These are phyloP conservation scores for Mamestra brassicae DNA, from an alignment of 2,888 invertebrate genomes.

Conservation along the genomic window DNA sequence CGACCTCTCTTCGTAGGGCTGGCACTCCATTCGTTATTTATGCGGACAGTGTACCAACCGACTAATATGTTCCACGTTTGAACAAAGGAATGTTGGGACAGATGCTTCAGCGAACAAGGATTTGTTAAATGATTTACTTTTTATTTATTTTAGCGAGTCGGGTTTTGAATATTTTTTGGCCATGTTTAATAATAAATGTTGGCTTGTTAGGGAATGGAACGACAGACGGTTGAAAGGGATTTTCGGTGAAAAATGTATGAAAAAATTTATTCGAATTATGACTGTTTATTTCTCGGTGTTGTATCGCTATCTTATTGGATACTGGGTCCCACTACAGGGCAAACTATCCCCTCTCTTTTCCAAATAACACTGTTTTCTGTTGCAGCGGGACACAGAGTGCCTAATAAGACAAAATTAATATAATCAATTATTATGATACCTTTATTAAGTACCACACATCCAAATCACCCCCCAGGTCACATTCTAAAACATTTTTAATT, in stretches of 20 bases:
- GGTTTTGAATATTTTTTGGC: conserved; percentile 16
- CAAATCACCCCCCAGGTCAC: background rate
- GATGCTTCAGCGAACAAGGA: conserved; percentile 24
- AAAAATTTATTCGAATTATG: background rate
- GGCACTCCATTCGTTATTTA: conserved; percentile 50
- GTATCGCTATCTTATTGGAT: too few relatives aligned
- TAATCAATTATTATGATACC: too few relatives aligned
- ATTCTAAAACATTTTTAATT: conserved; percentile 22
- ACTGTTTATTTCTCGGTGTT: background rate
- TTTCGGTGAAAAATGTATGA: background rate
- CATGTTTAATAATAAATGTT: conserved; percentile 7
- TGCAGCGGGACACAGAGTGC: background rate
- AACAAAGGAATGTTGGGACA: conserved; percentile 35
- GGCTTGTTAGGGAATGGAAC: background rate
- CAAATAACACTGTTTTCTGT: background rate
- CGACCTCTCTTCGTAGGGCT: conserved; percentile 30
- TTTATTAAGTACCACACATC: background rate
- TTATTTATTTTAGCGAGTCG: conserved; percentile 27
- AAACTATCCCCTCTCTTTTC: background rate
- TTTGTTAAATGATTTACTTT: conserved; percentile 36
- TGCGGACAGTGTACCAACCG: conserved; percentile 34
- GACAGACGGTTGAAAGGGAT: background rate
- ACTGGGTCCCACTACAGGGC: too few relatives aligned
- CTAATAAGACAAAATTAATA: background rate
- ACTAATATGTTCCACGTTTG: conserved; percentile 38